Evolutionary conservation across 2,113 vertebrate genomes (phyloP).

Genomic region (Orycteropus afer): DNA sequence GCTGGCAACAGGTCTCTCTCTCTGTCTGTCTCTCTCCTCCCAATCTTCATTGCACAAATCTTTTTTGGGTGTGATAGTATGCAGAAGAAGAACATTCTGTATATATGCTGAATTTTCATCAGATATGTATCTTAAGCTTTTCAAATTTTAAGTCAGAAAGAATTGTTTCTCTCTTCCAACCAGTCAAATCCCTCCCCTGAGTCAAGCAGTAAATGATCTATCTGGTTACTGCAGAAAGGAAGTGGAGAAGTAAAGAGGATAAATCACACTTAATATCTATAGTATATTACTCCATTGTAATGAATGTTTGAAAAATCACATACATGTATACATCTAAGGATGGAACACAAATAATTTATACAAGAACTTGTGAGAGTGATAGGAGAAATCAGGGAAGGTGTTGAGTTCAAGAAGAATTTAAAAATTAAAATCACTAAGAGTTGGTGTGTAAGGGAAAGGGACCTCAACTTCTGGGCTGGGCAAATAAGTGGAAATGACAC

Average conservation of each 20-base stretch:
- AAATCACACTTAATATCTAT: not conserved
- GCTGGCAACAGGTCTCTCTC: not conserved
- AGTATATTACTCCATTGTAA: not conserved
- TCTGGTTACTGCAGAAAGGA: not conserved
- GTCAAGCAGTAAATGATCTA: not conserved
- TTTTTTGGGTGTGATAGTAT: not conserved
- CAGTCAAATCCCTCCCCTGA: not conserved
- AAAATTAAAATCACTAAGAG: not conserved
- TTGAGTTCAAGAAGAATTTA: conserved; percentile 1
- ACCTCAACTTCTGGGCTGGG: not conserved
- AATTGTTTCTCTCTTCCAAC: not conserved
- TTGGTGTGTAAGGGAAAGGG: not conserved
- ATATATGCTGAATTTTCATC: not conserved
- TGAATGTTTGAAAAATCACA: not conserved
- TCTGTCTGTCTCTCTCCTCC: not conserved
- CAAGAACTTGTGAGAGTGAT: not conserved
- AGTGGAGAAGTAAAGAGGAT: not conserved
- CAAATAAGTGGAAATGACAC: fast-evolving
- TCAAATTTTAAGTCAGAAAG: not conserved
- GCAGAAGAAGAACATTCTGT: not conserved
- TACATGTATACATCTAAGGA: not conserved
- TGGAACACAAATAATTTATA: not conserved
- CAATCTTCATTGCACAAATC: too few species aligned
- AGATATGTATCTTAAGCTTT: not conserved
- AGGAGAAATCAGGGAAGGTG: not conserved